Conservation (phyloP, 2,888 invertebrate species). For the Amphipyra berbera region DNA sequence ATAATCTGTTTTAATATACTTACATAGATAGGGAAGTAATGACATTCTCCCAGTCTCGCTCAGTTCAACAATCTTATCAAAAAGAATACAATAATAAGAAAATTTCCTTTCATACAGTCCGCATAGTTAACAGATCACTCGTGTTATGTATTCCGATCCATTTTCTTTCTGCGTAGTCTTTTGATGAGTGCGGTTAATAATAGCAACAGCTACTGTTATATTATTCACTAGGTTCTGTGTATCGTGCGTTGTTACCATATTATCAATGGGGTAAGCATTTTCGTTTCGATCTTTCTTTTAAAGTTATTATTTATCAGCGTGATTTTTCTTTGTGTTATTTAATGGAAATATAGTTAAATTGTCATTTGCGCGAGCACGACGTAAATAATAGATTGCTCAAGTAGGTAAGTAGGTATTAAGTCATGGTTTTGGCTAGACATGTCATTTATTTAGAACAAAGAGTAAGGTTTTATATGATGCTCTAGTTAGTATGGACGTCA, state of each 20-base stretch:
- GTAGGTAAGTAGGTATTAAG: background rate
- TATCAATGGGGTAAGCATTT: conserved; percentile 45
- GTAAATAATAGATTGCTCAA: conserved; percentile 11
- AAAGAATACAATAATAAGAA: conserved; percentile 40
- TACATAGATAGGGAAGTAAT: conserved; percentile 48
- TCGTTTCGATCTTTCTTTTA: background rate
- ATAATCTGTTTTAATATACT: conserved; percentile 35
- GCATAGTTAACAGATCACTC: conserved; percentile 7
- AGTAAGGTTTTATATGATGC: conserved; percentile 14
- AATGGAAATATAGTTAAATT: too few species aligned
- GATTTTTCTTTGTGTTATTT: too few species aligned
- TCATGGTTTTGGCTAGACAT: conserved; percentile 2
- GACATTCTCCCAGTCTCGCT: conserved; percentile 27
- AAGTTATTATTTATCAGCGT: background rate
- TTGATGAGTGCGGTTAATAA: conserved; percentile 4
- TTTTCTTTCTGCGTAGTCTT: background rate
- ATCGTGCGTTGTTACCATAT: conserved; percentile 15
- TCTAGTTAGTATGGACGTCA: conserved; percentile 22
- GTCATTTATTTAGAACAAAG: conserved; percentile 47
- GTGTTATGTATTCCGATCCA: conserved; percentile 3
- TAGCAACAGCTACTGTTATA: background rate
- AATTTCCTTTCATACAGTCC: conserved; percentile 36
- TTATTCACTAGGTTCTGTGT: conserved; percentile 18
- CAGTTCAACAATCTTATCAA: conserved; percentile 54
- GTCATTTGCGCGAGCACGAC: conserved; percentile 1